Evolutionary conservation across 2,797 vertebrate genomes (phyloP).

Genomic region (Myotis daubentonii): DNA sequence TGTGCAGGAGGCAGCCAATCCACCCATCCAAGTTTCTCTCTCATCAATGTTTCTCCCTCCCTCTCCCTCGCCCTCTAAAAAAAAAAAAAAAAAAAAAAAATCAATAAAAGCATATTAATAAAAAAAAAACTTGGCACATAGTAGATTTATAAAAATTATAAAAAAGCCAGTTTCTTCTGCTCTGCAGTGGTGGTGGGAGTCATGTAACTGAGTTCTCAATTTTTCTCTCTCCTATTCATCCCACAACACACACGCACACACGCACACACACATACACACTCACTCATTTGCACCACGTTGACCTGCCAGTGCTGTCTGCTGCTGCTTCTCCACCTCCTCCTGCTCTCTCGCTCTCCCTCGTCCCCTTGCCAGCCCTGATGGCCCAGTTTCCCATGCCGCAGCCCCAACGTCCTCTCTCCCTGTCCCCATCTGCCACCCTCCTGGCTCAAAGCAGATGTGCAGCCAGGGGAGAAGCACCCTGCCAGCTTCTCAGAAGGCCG

Average conservation of each 20-base stretch:
- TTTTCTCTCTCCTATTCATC: not conserved
- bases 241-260: too few relatives aligned
- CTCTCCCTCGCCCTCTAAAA: not conserved
- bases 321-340: not conserved
- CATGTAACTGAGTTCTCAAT: not conserved
- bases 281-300: not conserved
- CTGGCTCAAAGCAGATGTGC: not conserved
- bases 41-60: not conserved
- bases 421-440: not conserved
- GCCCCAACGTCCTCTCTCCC: not conserved
- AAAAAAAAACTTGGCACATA: not conserved
- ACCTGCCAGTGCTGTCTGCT: not conserved
- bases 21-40: not conserved
- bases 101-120: not conserved
- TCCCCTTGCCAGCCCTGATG: not conserved
- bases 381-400: not conserved
- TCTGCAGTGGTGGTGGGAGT: not conserved
- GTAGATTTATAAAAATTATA: not conserved
- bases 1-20: not conserved
- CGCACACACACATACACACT: accelerated
- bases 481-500: not conserved
- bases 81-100: not conserved
- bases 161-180: not conserved
- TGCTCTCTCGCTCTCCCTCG: not conserved
- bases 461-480: not conserved